A percentile compares a stretch with the other conserved stretches of the same genome.
Conservation (phyloP, 2,797 vertebrate species). For the Taeniopygia guttata region DNA sequence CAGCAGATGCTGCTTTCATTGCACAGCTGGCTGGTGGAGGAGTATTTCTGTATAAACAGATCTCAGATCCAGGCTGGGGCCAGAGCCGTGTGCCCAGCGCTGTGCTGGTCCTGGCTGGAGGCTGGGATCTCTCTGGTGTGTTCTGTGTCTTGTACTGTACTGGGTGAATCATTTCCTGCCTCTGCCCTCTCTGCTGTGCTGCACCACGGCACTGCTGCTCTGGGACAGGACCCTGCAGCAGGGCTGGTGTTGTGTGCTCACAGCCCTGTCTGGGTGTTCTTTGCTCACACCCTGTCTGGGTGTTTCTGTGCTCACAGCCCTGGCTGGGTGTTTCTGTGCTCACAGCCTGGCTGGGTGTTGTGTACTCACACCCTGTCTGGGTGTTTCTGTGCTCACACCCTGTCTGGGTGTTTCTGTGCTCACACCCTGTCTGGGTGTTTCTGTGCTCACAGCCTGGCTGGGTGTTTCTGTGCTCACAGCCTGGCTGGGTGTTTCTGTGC, state of each 20-base stretch:
- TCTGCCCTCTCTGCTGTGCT: slow-evolving; percentile 44
- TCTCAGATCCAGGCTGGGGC: not conserved
- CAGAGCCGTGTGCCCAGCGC: not conserved
- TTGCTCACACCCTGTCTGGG: too few species aligned
- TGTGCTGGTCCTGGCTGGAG: not conserved
- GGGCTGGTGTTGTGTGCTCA: not conserved
- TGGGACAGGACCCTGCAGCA: not conserved
- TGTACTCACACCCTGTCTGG: too few species aligned
- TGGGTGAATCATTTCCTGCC: slow-evolving; percentile 73
- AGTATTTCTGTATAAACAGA: slow-evolving; percentile 1
- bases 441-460: too few species aligned
- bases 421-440: too few species aligned
- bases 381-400: too few species aligned
- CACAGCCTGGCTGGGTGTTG: too few species aligned
- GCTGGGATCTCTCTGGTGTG: slow-evolving; percentile 7
- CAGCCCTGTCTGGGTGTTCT: too few species aligned
- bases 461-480: too few species aligned
- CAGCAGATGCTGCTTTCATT: slow-evolving; percentile 23
- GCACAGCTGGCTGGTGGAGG: slow-evolving; percentile 46
- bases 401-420: too few species aligned
- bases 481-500: too few species aligned
- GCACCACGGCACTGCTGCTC: not conserved
- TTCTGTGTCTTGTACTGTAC: slow-evolving; percentile 38
- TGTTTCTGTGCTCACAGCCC: too few species aligned
- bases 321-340: too few species aligned